These are phyloP conservation scores for Myoxocephalus aenaeus DNA, from an alignment of 2,797 vertebrate genomes.

Conservation along the genomic window DNA sequence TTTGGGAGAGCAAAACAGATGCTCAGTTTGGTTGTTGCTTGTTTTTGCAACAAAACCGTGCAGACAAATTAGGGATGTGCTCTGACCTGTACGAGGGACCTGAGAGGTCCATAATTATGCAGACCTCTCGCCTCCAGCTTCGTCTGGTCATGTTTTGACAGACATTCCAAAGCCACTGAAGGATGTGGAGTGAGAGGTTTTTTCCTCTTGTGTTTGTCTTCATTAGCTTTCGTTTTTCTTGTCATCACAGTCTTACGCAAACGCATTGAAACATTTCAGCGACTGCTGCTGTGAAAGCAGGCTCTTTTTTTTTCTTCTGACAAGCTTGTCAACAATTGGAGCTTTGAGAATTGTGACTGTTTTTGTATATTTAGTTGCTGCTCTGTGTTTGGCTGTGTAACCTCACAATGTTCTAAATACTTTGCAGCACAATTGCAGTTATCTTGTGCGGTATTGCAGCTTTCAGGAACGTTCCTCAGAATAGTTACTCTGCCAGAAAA, in stretches of 20 bases:
- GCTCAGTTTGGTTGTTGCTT: slow-evolving; percentile 22
- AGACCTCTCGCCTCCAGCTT: slow-evolving; percentile 62
- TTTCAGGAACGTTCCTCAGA: neutral
- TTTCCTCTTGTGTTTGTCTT: slow-evolving; percentile 61
- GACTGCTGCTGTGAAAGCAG: slow-evolving; percentile 38
- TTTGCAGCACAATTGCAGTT: slow-evolving; percentile 13
- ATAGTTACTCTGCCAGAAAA: slow-evolving; percentile 16
- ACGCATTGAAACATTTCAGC: slow-evolving; percentile 38
- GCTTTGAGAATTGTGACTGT: slow-evolving; percentile 35
- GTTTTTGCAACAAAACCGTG: slow-evolving; percentile 37
- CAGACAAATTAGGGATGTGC: slow-evolving; percentile 60
- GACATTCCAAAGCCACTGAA: slow-evolving; percentile 71
- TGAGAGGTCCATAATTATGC: slow-evolving; percentile 53
- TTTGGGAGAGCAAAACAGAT: neutral
- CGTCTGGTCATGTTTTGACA: slow-evolving; percentile 76
- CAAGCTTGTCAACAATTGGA: slow-evolving; percentile 48
- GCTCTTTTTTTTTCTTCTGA: slow-evolving; percentile 16
- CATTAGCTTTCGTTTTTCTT: slow-evolving; percentile 65
- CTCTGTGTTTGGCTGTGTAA: slow-evolving; percentile 29
- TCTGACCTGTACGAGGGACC: slow-evolving; percentile 61
- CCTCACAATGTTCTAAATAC: slow-evolving; percentile 36
- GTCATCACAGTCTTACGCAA: slow-evolving; percentile 56
- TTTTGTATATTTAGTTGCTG: slow-evolving; percentile 44
- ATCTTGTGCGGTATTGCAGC: slow-evolving; percentile 19
- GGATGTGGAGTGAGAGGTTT: slow-evolving; percentile 47